A percentile compares a stretch with the other conserved stretches of the same genome.
These are phyloP conservation scores for Chymomyza costata DNA, from an alignment of 1,140 invertebrate genomes.

Conservation along the genomic window DNA sequence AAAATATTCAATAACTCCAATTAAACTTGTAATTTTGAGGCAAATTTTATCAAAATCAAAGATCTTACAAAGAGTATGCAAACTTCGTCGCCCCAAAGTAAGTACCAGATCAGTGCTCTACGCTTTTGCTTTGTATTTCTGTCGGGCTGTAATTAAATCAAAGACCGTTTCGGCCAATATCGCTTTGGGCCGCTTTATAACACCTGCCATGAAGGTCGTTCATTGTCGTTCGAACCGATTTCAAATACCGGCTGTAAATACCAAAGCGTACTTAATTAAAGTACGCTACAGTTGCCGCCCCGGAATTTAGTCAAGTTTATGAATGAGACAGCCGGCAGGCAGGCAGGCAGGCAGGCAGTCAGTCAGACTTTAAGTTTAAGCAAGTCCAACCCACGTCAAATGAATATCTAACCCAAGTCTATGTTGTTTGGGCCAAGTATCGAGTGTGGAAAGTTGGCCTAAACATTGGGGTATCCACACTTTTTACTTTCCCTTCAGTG, in stretches of 20 bases:
- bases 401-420: conserved; percentile 3
- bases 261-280: conserved; percentile 56
- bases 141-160: conserved; percentile 42
- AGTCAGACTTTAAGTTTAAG: too few species aligned
- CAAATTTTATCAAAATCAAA: too few species aligned
- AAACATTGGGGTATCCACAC: conserved; percentile 14
- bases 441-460: conserved; percentile 47
- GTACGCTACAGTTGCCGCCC: too few species aligned
- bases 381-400: neutral
- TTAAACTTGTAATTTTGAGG: too few species aligned
- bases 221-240: too few species aligned
- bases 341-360: too few species aligned
- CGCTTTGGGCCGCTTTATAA: conserved; percentile 7
- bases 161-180: conserved; percentile 30
- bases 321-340: too few species aligned
- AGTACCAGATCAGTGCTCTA: too few species aligned
- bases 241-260: too few species aligned
- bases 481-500: conserved; percentile 1
- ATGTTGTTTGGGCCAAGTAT: conserved; percentile 4
- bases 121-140: conserved; percentile 26
- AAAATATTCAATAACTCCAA: too few species aligned
- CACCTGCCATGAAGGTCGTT: conserved; percentile 45
- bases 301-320: neutral
- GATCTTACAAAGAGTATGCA: too few species aligned
- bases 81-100: too few species aligned